Evolutionary conservation across 2,113 vertebrate species (phyloP).

Genomic region (Mesitornis unicolor): DNA sequence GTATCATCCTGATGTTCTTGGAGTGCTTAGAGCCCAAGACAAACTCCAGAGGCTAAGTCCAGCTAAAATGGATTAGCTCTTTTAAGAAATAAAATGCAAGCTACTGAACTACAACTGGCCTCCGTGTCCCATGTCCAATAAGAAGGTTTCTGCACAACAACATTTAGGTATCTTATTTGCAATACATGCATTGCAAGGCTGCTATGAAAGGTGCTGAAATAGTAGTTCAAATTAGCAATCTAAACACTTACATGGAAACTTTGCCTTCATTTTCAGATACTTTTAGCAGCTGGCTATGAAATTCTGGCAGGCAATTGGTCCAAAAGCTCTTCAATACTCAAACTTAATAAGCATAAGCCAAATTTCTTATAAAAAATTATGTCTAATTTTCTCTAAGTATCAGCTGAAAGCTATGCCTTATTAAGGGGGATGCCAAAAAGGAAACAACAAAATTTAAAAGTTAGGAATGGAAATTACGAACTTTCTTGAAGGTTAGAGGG

Average conservation of each 20-base stretch:
- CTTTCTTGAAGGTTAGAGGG: neutral
- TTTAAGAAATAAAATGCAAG: neutral
- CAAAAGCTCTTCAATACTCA: neutral
- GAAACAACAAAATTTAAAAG: neutral
- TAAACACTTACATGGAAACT: neutral
- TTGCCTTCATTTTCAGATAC: neutral
- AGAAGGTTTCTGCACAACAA: neutral
- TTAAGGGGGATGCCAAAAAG: neutral
- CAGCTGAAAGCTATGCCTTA: neutral
- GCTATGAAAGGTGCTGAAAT: neutral
- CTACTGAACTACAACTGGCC: neutral
- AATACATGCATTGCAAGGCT: neutral
- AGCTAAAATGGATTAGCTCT: neutral
- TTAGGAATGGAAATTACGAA: neutral
- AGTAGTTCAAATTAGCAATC: neutral
- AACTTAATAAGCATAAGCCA: neutral
- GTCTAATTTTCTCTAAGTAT: neutral
- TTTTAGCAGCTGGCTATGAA: neutral
- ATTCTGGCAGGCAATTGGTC: neutral
- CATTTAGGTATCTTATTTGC: neutral
- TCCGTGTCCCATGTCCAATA: neutral
- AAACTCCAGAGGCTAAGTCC: neutral
- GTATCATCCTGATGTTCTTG: neutral
- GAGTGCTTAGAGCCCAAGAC: neutral
- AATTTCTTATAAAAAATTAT: neutral